Conservation (phyloP, 1,140 invertebrate genomes). For the Lanistes nyassanus region DNA sequence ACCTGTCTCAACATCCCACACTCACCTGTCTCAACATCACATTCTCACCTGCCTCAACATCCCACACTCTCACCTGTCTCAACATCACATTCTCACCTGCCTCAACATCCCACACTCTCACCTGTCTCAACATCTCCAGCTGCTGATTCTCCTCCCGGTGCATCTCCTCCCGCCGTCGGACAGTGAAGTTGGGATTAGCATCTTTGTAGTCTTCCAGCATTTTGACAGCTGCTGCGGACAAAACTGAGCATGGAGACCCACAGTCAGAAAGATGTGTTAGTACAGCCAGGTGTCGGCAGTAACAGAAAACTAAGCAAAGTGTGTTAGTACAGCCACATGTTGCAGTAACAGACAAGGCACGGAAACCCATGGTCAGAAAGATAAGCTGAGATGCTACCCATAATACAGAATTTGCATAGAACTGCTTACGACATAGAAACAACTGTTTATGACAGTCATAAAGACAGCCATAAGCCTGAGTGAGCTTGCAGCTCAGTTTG, state of each 20-base stretch:
- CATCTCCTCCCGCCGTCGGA: conserved; percentile 89
- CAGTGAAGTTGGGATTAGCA: conserved; percentile 85
- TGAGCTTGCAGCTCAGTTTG: no score
- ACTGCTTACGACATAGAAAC: no score
- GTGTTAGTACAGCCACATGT: no score
- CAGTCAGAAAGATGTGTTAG: background rate
- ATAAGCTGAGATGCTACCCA: no score
- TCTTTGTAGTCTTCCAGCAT: conserved; percentile 51
- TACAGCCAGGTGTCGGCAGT: background rate
- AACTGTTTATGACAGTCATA: no score
- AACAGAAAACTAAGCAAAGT: no score
- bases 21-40: background rate
- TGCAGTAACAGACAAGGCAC: no score
- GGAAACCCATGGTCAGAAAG: no score
- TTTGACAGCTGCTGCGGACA: conserved; percentile 42
- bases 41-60: no score
- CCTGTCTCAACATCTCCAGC: conserved; percentile 83
- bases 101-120: conserved; percentile 67
- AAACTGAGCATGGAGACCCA: conserved; percentile 25
- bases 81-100: background rate
- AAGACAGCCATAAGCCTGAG: no score
- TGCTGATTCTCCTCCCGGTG: conserved; percentile 89
- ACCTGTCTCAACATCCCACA: no score
- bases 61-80: background rate
- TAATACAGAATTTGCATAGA: no score